Evolutionary conservation across 2,113 vertebrate species (phyloP).

Genomic region (Bucco capensis): DNA sequence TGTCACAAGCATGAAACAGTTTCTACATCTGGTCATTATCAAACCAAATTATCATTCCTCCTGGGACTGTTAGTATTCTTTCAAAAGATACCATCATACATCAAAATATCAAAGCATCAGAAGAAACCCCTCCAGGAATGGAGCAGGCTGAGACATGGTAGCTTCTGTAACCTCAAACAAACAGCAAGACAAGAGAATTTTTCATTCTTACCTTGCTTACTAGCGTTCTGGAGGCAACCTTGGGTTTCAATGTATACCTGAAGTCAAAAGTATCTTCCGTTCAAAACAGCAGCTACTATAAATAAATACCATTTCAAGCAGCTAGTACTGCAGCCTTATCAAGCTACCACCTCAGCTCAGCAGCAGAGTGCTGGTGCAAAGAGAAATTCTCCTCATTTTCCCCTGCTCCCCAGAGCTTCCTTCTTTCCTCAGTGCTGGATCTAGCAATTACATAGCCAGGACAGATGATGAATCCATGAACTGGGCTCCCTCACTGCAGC

Average conservation of each 20-base stretch:
- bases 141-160: accelerated
- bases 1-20: background rate
- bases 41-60: background rate
- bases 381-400: background rate
- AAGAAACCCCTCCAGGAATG: background rate
- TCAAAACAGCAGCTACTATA: background rate
- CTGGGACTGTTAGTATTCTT: background rate
- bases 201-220: background rate
- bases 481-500: background rate
- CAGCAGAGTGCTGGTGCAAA: background rate
- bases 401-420: background rate
- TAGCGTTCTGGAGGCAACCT: background rate
- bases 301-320: background rate
- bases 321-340: background rate
- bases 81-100: background rate
- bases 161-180: background rate
- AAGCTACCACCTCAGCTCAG: background rate
- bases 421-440: background rate
- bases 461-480: background rate
- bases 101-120: background rate
- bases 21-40: background rate
- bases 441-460: accelerated
- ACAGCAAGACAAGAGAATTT: background rate
- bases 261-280: background rate
- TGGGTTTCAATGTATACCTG: background rate